Evolutionary conservation across 2,797 vertebrate species (phyloP), one percentile per base, ranked within the genome.

Genomic region (Falco peregrinus): DNA sequence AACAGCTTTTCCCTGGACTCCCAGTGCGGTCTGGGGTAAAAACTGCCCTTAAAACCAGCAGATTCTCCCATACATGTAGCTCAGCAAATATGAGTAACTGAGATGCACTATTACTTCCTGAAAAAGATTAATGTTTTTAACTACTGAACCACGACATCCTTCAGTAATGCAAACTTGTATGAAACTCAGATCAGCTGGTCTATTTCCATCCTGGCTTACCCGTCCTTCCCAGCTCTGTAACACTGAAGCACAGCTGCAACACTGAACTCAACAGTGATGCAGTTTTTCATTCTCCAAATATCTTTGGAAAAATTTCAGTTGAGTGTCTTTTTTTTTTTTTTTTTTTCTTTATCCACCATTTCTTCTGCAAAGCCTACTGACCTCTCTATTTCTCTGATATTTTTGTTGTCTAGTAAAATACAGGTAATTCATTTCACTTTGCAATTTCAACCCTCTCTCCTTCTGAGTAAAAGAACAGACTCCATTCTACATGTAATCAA

Each of bases 381-480:
- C 48, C 71, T 65, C 76, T 84, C 29, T 4, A 41, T 17, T 83
- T 87, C 71, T 84, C 25, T 39, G 74, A 7, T 6, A 28, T 22
- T 57, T 37, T 47, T 37, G 60, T 86, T 56, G 8, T 35, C n/a
- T 63, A 15, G 33, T 73, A 87, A 69, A 13, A 28, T 79, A 64
- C 51, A 80, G 35, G 64, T 79, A 89, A 82, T 78, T 67, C 2
- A 39, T 81, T 93, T 94, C 29, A 65, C 54, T 91, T 87, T n/a
- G 41, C 65, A 92, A 81, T 90, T 84, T 91, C 74, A 89, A n/a
- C 11, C 13, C 45, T 37, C 28, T 63, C 37, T 85, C 68, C 47
- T 31, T 16, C 50, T n/a, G 35, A 83, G 84, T 70, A 41, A 90
- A 93, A 95, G 14, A 51, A 93, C 95, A 87, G 28, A 33, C 74